phyloP scores from a whole-genome alignment of 2,113 vertebrate species.

The Pteronura brasiliensis region DNA sequence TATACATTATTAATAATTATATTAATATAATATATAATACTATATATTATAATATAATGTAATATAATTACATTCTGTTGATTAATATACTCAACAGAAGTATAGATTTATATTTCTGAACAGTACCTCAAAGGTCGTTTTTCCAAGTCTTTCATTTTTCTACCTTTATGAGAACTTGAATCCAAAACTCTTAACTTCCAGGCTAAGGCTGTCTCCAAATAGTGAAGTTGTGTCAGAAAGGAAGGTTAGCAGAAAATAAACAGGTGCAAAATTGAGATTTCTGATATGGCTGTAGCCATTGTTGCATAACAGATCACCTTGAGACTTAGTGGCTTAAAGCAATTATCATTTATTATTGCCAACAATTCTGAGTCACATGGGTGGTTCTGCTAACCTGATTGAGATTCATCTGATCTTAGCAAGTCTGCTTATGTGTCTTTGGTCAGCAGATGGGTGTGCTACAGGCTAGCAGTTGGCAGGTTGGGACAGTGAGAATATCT shows the following conservation, averaged over 20 bases:
- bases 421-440: background rate
- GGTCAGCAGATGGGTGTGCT: background rate
- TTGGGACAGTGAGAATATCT: background rate
- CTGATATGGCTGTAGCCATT: background rate
- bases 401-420: background rate
- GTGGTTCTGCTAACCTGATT: background rate
- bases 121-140: background rate
- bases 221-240: background rate
- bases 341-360: background rate
- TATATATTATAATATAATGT: too few species aligned
- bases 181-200: background rate
- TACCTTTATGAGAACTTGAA: background rate
- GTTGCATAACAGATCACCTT: background rate
- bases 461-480: background rate
- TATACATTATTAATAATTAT: too few species aligned
- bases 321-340: background rate
- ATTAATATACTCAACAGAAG: background rate
- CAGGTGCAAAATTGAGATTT: background rate
- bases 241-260: background rate
- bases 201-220: background rate
- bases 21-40: too few species aligned
- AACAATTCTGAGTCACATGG: background rate
- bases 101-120: too few species aligned
- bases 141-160: background rate
- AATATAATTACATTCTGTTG: too few species aligned